A percentile compares a stretch with the other conserved stretches of the same genome.
phyloP scores from a whole-genome alignment of 2,888 invertebrate genomes.

The Spilosoma lubricipeda region DNA sequence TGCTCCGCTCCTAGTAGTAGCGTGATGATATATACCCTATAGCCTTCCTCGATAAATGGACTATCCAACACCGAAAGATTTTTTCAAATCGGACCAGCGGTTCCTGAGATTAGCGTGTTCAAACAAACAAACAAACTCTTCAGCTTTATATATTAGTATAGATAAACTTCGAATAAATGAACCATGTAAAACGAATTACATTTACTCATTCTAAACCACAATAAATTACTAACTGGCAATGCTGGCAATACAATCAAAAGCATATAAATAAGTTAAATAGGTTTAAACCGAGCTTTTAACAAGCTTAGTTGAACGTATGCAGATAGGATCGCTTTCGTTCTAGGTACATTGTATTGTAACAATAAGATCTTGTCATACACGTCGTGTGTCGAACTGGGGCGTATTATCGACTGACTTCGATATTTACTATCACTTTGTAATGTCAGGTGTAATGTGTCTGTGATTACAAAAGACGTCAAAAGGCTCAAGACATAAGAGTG shows the following conservation, averaged over 20 bases:
- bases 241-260: slow-evolving; percentile 4
- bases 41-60: too few species aligned
- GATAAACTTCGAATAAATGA: neutral
- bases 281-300: slow-evolving; percentile 9
- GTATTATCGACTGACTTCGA: slow-evolving; percentile 54
- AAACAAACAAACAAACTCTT: too few species aligned
- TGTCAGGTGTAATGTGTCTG: neutral
- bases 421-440: slow-evolving; percentile 1
- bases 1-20: too few species aligned
- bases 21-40: too few species aligned
- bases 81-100: too few species aligned
- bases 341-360: slow-evolving; percentile 50
- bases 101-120: too few species aligned
- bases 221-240: slow-evolving; percentile 4
- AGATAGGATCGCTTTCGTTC: slow-evolving; percentile 27
- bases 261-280: slow-evolving; percentile 9
- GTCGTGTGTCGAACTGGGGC: slow-evolving; percentile 66
- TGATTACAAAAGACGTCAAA: neutral
- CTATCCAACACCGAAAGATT: too few species aligned
- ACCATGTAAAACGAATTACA: neutral
- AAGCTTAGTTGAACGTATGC: slow-evolving; percentile 24
- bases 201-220: neutral
- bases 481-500: too few species aligned
- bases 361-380: slow-evolving; percentile 83
- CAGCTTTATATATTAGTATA: too few species aligned